phyloP scores from a whole-genome alignment of 2,888 invertebrate species.

The Cryptosula pallasiana region DNA sequence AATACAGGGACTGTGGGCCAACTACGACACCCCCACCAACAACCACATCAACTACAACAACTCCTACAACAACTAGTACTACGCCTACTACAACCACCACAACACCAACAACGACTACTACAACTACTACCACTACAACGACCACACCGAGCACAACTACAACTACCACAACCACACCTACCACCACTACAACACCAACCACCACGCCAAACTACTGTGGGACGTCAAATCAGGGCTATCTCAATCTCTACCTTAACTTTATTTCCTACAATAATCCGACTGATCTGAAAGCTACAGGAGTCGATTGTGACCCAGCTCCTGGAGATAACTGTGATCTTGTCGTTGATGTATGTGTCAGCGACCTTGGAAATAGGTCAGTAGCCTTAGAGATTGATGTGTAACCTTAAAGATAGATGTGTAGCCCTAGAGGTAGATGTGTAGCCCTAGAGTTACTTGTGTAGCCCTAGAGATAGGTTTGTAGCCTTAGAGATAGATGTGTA shows the following conservation, averaged over 20 bases:
- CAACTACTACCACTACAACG: background rate
- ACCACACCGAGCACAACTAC: background rate
- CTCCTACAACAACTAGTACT: background rate
- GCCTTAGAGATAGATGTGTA: no score
- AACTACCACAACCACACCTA: conserved; percentile 5
- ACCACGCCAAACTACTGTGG: background rate
- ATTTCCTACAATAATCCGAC: background rate
- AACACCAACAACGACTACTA: background rate
- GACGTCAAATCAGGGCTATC: background rate
- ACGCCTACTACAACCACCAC: background rate
- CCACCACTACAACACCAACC: background rate
- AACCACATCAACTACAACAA: background rate
- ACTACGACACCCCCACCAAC: background rate
- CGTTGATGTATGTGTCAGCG: conserved; percentile 6
- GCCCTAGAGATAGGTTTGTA: no score
- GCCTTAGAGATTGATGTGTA: no score
- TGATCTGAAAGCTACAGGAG: background rate
- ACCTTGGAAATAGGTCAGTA: background rate
- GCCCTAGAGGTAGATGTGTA: no score
- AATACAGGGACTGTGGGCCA: conserved; percentile 2
- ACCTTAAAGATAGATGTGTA: no score
- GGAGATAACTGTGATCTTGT: conserved; percentile 7
- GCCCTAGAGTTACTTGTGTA: no score
- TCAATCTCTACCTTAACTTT: background rate
- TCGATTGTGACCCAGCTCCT: background rate